Evolutionary conservation across 2,888 invertebrate genomes (phyloP), one percentile per base, ranked within the genome.

Genomic region (Nomada flava): DNA sequence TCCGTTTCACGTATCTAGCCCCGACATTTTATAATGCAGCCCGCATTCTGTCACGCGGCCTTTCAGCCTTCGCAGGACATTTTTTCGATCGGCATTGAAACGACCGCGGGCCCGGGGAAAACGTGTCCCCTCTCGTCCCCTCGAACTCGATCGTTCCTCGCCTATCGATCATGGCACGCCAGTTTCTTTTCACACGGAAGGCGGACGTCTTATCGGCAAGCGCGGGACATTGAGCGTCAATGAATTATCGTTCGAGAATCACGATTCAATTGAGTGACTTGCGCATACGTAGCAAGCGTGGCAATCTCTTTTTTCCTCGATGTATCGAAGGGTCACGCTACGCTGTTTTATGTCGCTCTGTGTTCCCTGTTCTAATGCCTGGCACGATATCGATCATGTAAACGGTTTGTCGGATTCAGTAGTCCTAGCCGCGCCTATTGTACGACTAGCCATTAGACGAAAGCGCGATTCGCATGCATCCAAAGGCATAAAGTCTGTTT

Each of bases 21-120:
- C 47, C 70, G 60, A 62, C 71, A 63, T 86, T 84, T 86, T 76
- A 84, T 86, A 86, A 86, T 76, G 70, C 53, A 44, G 20, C 76
- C 68, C 74, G 44, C 18, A 68, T 77, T 60, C 72, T 63, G 55
- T 72, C 69, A 20, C 65, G 36, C 20, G n/a, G 18, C 75, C 69
- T 83, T 79, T 77, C 75, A 79, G 52, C 42, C 60, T 55, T 44
- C 59, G 68, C 60, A 60, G 65, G n/a, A 57, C 73, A 76, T 52
- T 76, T 74, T 50, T 69, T 81, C 70, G 53, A 52, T 53, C 20
- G 42, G n/a, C 57, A 57, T 72, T 72, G 15, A 62, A 76, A 57
- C 44, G 52, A 15, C 68, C 2, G 4, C 29, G 23, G 23, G 29
- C 47, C 15, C 3, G 23, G 26, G 18, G 50, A 26, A 69, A 68